These are phyloP conservation scores for Ceratoteleas bidentatus DNA, from an alignment of 1,140 invertebrate genomes.

Conservation along the genomic window DNA sequence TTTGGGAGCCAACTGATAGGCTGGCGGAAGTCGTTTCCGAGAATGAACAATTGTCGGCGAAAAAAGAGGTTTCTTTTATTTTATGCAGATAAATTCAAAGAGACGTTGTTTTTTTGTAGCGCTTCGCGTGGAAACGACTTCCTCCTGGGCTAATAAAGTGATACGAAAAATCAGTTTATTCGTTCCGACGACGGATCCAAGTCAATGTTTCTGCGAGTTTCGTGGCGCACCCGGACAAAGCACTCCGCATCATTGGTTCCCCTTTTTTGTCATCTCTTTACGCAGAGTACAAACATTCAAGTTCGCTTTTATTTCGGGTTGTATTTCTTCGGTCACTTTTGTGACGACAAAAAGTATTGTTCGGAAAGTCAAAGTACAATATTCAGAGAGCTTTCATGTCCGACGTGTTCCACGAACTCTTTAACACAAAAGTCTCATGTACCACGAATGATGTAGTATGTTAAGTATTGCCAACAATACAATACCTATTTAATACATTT, in stretches of 20 bases:
- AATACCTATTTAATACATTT: constrained; percentile 81
- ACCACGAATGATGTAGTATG: constrained; percentile 75
- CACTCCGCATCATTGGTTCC: not conserved
- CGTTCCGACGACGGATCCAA: constrained; percentile 54
- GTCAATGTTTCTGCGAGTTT: constrained; percentile 36
- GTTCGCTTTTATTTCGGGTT: constrained; percentile 2
- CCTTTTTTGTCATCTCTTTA: too few relatives aligned
- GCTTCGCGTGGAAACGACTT: constrained; percentile 69
- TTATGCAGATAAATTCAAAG: constrained; percentile 5
- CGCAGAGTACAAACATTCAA: not conserved
- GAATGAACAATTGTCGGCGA: constrained; percentile 10
- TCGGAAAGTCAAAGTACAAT: too few relatives aligned
- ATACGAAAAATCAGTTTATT: constrained; percentile 71
- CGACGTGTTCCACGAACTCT: constrained; percentile 7
- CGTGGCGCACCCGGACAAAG: constrained; percentile 6
- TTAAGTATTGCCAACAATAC: constrained; percentile 79
- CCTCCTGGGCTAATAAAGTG: constrained; percentile 75
- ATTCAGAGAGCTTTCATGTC: constrained; percentile 2
- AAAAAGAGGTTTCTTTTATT: constrained; percentile 23
- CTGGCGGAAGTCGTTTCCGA: constrained; percentile 69
- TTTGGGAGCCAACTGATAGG: constrained; percentile 79
- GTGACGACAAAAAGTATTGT: not conserved
- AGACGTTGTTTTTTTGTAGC: constrained; percentile 23
- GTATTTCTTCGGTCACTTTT: constrained; percentile 7
- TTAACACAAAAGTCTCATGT: constrained; percentile 75